Base-by-base conservation (phyloP, 1,140 invertebrate species). In the Achatina immaculata region DNA sequence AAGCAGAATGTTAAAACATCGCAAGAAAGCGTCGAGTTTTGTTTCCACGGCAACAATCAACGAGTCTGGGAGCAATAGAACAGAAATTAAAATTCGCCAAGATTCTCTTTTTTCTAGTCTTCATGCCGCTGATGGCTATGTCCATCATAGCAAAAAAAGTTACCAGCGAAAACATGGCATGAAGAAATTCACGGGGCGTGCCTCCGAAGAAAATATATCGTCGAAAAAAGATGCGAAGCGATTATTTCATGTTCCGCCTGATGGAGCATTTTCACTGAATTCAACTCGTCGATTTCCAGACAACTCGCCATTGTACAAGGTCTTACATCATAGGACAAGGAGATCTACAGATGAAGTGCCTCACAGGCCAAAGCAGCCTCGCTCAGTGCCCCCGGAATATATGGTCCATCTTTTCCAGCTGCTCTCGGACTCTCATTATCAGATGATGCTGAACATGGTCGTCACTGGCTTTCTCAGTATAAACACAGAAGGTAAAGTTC, bases 331-430 rank as follows among this genome's bases (percentile, higher is more conserved):
- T 38, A 66, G 28, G 28, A 66, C 31, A 36, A 34, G 38, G 42
- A 42, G 68, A 71, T 40, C 68, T 1, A 43, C 36, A n/a, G 42
- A 43, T 34, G 38, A 71, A 38, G n/a, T 16, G n/a, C 34, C 21
- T 3, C 3, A 55, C 2, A 24, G 11, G 4, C n/a, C 9, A 3
- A 4, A 40, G 28, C 28, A 34, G 3, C 43, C n/a, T 6, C 21
- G 19, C 31, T 7, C n/a, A n/a, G 40, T 55, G 21, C 43, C 72
- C 3, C 72, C 72, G 45, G 72, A 75, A 51, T 75, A 75, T 40
- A 75, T 75, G 72, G 28, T 75, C 9, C 72, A 31, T 4, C 72
- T 75, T 7, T 75, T 40, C 38, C 51, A 55, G n/a, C 72, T 75
- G 34, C 48, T 75, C 7, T 31, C 3, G 6, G 72, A 34, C 0